phyloP scores from a whole-genome alignment of 2,888 invertebrate genomes.

The Lagria hirta region DNA sequence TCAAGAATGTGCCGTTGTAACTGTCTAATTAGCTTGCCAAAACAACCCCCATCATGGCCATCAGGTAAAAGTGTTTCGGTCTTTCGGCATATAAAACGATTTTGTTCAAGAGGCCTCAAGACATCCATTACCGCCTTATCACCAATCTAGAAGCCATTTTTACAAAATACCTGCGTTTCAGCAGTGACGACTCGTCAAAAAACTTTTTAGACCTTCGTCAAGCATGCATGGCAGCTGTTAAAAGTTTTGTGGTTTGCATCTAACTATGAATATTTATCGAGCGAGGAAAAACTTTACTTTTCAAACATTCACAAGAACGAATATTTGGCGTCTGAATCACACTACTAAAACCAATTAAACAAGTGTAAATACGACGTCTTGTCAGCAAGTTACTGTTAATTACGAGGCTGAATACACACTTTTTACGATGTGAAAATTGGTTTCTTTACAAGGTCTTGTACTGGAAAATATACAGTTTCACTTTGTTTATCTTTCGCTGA shows the following conservation, averaged over 20 bases:
- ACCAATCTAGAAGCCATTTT: slow-evolving; percentile 29
- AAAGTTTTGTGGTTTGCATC: slow-evolving; percentile 19
- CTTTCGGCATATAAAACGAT: slow-evolving; percentile 19
- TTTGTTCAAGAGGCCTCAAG: slow-evolving; percentile 21
- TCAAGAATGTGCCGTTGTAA: slow-evolving; percentile 19
- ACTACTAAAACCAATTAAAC: too few species aligned
- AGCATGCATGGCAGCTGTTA: slow-evolving; percentile 20
- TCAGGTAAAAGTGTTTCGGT: slow-evolving; percentile 18
- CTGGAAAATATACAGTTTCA: too few species aligned
- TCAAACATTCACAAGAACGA: too few species aligned
- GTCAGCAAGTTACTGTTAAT: too few species aligned
- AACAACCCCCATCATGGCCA: slow-evolving; percentile 18
- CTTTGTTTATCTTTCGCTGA: too few species aligned
- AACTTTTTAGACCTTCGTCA: slow-evolving; percentile 22
- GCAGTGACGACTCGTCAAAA: slow-evolving; percentile 30
- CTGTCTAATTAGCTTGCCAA: slow-evolving; percentile 23
- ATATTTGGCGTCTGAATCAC: too few species aligned
- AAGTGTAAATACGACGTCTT: too few species aligned
- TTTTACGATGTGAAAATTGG: too few species aligned
- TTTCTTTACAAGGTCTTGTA: too few species aligned
- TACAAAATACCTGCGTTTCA: slow-evolving; percentile 30
- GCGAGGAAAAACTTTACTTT: too few species aligned
- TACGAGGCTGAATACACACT: too few species aligned
- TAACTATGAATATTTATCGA: slow-evolving; percentile 25
- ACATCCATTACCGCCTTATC: slow-evolving; percentile 35